Evolutionary conservation across 2,113 vertebrate species (phyloP).

Genomic region (Cochlearius cochlearius): DNA sequence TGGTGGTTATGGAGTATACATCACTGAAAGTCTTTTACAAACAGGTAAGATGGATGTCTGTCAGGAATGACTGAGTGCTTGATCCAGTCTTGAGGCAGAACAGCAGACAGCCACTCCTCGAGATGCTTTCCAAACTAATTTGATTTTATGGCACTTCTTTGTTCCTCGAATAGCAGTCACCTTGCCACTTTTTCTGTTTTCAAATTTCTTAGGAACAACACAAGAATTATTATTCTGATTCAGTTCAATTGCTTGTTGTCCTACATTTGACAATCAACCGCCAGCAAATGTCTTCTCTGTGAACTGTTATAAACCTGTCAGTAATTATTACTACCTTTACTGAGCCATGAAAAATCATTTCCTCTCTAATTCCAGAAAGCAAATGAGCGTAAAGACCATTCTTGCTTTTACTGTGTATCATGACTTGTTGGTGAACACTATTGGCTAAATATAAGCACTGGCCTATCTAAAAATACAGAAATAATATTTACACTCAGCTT

Average conservation of each 20-base stretch:
- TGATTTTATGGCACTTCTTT: background rate
- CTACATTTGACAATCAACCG: background rate
- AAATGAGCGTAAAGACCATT: constrained; percentile 22
- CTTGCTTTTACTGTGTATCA: background rate
- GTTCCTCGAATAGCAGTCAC: background rate
- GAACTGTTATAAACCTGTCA: constrained; percentile 18
- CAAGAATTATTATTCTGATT: background rate
- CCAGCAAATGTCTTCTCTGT: background rate
- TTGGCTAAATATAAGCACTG: background rate
- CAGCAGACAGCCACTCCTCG: background rate
- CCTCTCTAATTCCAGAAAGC: constrained; percentile 34
- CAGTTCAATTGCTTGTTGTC: background rate
- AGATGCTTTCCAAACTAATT: background rate
- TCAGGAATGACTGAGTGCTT: background rate
- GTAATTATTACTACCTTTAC: constrained; percentile 44
- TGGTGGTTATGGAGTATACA: background rate
- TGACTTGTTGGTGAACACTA: background rate
- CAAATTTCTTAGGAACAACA: background rate
- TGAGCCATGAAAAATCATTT: constrained; percentile 57
- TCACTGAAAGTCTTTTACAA: background rate
- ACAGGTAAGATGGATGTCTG: background rate
- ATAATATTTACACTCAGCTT: background rate
- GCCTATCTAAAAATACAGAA: background rate
- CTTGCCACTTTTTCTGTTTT: background rate
- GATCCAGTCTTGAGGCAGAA: background rate